A percentile compares a stretch with the other conserved stretches of the same genome.
These are phyloP conservation scores for Arizona elegans DNA, from an alignment of 2,113 vertebrate genomes.

Conservation along the genomic window DNA sequence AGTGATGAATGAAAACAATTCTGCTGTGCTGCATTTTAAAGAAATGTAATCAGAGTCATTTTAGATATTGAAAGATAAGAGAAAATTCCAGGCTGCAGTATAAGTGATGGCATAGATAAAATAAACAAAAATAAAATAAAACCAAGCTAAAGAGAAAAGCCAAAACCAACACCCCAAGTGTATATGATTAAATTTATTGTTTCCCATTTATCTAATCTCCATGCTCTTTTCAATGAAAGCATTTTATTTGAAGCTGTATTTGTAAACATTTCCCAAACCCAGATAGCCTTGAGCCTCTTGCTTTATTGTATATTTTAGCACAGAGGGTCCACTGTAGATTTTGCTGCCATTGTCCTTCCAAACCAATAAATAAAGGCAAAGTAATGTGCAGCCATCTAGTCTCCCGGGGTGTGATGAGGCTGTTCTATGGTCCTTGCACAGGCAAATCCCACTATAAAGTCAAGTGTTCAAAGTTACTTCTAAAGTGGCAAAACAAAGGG, in stretches of 20 bases:
- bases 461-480: background rate
- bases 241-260: slow-evolving; percentile 39
- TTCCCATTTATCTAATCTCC: slow-evolving; percentile 34
- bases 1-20: slow-evolving; percentile 10
- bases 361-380: background rate
- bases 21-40: background rate
- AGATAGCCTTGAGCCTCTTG: slow-evolving; percentile 6
- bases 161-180: background rate
- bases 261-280: slow-evolving; percentile 43
- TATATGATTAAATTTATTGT: slow-evolving; percentile 28
- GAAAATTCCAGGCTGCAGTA: background rate
- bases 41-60: slow-evolving; percentile 15
- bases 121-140: background rate
- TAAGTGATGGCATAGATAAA: slow-evolving; percentile 26
- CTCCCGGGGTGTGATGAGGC: background rate
- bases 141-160: background rate
- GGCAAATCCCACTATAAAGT: background rate
- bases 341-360: background rate
- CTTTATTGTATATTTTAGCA: background rate
- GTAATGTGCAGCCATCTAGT: background rate
- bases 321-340: background rate
- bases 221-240: slow-evolving; percentile 32
- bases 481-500: background rate
- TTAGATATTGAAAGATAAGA: slow-evolving; percentile 14
- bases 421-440: background rate